A percentile compares a stretch with the other conserved stretches of the same genome.
Evolutionary conservation across 2,888 invertebrate genomes (phyloP).

Genomic region (Dioctria rufipes): DNA sequence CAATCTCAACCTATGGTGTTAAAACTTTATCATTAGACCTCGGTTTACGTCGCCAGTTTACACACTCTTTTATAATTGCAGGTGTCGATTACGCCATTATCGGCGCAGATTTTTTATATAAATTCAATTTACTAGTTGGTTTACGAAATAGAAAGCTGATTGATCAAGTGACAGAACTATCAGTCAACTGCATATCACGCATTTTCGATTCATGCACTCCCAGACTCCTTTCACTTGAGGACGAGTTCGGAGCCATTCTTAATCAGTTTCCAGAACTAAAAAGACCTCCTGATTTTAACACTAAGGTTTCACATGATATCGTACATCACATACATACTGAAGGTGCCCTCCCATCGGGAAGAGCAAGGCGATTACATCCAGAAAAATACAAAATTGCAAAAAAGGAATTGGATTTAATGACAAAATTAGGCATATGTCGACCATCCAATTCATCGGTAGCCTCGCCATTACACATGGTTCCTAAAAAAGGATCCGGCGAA

Average conservation of each 20-base stretch:
- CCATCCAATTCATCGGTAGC: conserved; percentile 62
- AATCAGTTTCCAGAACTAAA: conserved; percentile 16
- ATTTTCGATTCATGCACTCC: neutral
- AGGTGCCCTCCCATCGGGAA: conserved; percentile 56
- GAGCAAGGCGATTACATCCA: conserved; percentile 57
- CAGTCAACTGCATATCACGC: neutral
- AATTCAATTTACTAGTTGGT: conserved; percentile 18
- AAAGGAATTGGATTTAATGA: conserved; percentile 60
- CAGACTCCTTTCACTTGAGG: neutral
- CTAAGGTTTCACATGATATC: conserved; percentile 27
- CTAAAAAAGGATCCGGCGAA: conserved; percentile 56
- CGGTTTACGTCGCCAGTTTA: neutral
- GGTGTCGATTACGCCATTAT: conserved; percentile 9
- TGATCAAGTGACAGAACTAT: neutral
- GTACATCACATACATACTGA: conserved; percentile 52
- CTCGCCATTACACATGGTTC: conserved; percentile 61
- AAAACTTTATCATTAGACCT: neutral
- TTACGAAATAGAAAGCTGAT: neutral
- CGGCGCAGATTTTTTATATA: conserved; percentile 30
- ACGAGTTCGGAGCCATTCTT: conserved; percentile 16
- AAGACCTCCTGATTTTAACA: conserved; percentile 14
- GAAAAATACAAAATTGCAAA: conserved; percentile 61
- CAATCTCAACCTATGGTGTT: neutral
- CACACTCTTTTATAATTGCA: conserved; percentile 5
- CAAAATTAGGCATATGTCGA: conserved; percentile 60